These are phyloP conservation scores for Notarius quadriscutis DNA, from an alignment of 2,113 vertebrate genomes.

Conservation along the genomic window DNA sequence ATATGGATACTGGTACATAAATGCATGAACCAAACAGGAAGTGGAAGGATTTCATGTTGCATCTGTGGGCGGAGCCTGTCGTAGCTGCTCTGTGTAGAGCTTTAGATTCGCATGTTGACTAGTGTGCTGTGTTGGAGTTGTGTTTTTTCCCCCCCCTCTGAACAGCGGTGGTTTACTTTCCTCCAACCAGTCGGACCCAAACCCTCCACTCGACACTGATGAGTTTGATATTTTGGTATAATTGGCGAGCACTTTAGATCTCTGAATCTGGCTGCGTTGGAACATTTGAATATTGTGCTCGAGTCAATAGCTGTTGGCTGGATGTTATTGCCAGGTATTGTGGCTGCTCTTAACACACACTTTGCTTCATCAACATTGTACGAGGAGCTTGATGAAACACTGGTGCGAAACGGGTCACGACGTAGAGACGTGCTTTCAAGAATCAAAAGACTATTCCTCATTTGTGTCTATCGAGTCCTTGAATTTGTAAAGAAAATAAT, in stretches of 20 bases:
- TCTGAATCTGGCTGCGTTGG: not conserved
- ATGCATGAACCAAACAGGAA: not conserved
- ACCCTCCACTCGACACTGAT: not conserved
- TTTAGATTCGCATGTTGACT: not conserved
- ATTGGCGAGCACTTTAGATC: constrained; percentile 9
- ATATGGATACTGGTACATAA: not conserved
- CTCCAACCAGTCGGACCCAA: not conserved
- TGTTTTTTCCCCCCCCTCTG: not conserved
- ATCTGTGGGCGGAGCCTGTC: not conserved
- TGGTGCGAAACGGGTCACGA: not conserved
- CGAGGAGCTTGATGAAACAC: no score
- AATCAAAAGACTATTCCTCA: not conserved
- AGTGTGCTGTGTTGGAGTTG: not conserved
- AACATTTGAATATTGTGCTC: not conserved
- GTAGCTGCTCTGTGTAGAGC: not conserved
- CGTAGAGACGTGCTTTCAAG: not conserved
- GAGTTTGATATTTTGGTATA: constrained; percentile 29
- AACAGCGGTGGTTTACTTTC: not conserved
- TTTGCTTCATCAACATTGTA: not conserved
- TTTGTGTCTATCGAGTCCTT: not conserved
- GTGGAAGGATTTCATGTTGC: not conserved
- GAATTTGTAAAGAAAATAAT: not conserved
- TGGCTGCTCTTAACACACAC: not conserved
- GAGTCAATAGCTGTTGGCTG: not conserved
- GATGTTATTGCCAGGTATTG: not conserved